Evolutionary conservation across 2,888 invertebrate species (phyloP).

Genomic region (Diplolepis rosae): DNA sequence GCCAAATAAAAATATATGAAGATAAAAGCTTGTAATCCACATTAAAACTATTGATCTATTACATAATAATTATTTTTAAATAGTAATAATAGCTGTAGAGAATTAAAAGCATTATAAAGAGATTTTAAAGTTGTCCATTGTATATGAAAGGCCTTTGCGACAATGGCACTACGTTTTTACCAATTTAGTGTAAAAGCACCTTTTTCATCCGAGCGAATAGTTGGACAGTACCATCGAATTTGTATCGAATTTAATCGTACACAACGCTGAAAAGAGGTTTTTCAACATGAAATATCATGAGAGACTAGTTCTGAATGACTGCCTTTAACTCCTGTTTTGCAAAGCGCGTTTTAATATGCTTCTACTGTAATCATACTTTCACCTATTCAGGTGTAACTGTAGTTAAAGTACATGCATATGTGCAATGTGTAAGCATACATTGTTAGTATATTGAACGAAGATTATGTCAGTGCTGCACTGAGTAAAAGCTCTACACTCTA

Average conservation of each 20-base stretch:
- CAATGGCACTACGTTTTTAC: not conserved
- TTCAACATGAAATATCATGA: slow-evolving; percentile 36
- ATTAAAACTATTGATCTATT: no score
- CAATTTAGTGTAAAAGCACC: not conserved
- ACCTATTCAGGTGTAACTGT: slow-evolving; percentile 33
- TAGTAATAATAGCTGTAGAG: no score
- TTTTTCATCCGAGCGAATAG: not conserved
- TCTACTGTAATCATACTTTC: slow-evolving; percentile 59
- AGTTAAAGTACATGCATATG: not conserved
- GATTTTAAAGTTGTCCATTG: not conserved
- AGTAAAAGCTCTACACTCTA: no score
- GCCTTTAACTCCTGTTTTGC: slow-evolving; percentile 43
- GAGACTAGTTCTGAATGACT: slow-evolving; percentile 31
- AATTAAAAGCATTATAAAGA: no score
- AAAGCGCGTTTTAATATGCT: slow-evolving; percentile 60
- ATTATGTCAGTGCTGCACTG: not conserved
- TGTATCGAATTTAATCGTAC: not conserved
- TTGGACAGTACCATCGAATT: not conserved
- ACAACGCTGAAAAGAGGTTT: not conserved
- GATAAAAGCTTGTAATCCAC: no score
- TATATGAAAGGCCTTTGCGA: not conserved
- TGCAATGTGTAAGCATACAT: not conserved
- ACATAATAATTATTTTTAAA: no score
- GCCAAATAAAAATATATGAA: no score
- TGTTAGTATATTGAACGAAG: not conserved